Evolutionary conservation across 2,797 vertebrate genomes (phyloP).

Genomic region (Pipistrellus pipistrellus): DNA sequence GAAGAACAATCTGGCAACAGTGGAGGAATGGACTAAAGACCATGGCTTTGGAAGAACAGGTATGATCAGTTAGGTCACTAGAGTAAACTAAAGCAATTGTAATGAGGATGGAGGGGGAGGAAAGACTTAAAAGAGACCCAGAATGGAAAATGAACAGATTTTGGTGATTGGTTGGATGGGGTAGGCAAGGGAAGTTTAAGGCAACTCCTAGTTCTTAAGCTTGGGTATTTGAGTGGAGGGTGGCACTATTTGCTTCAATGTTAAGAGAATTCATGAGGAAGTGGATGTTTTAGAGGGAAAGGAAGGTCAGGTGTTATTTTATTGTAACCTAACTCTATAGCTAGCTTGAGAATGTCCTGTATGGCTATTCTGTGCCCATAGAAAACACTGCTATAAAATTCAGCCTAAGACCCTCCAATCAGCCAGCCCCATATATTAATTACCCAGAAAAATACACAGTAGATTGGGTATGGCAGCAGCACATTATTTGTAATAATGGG

Average conservation of each 20-base stretch:
- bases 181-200: neutral
- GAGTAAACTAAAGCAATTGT: conserved; percentile 9
- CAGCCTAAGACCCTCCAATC: neutral
- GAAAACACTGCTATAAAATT: conserved; percentile 14
- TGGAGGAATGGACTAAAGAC: neutral
- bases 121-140: neutral
- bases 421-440: neutral
- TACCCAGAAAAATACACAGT: neutral
- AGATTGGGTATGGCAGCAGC: neutral
- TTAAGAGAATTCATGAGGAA: neutral
- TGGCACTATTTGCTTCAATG: neutral
- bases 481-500: neutral
- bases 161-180: neutral
- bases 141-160: neutral
- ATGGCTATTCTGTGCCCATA: neutral
- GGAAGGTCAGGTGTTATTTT: neutral
- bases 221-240: neutral
- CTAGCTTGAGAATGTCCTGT: neutral
- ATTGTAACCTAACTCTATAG: neutral
- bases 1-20: neutral
- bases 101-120: neutral
- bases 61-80: neutral
- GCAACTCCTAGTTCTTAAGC: neutral
- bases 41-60: neutral
- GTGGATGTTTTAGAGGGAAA: neutral